Evolutionary conservation across 2,888 invertebrate genomes (phyloP).

Genomic region (Hyposoter didymator): DNA sequence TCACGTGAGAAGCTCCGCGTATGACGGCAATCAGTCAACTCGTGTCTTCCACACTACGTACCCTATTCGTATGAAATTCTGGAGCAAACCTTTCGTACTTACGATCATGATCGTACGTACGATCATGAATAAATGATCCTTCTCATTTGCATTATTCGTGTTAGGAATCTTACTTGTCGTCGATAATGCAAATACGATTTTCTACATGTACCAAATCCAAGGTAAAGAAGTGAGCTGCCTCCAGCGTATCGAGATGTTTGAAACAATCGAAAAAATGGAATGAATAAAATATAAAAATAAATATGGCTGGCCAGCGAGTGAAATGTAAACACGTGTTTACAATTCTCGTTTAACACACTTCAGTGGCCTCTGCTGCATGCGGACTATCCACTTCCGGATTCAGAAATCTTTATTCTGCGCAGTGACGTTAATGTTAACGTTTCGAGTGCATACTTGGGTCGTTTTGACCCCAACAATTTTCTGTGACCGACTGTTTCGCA

Average conservation of each 20-base stretch:
- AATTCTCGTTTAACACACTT: no score
- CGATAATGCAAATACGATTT: not conserved
- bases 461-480: no score
- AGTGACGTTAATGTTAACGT: no score
- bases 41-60: slow-evolving; percentile 43
- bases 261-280: not conserved
- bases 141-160: slow-evolving; percentile 81
- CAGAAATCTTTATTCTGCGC: no score
- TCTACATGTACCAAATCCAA: not conserved
- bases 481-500: no score
- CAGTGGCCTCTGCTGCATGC: no score
- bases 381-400: no score
- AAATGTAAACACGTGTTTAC: not conserved
- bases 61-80: slow-evolving; percentile 17
- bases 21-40: slow-evolving; percentile 80
- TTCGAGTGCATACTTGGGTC: no score
- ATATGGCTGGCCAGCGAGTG: not conserved
- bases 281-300: no score
- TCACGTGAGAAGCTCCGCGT: slow-evolving; percentile 66
- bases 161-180: slow-evolving; percentile 75
- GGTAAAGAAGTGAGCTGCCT: not conserved
- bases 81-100: slow-evolving; percentile 55
- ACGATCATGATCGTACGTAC: slow-evolving; percentile 52
- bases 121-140: slow-evolving; percentile 75
- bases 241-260: not conserved